These are phyloP conservation scores for Mylabris sibirica DNA, from an alignment of 2,888 invertebrate species.

Conservation along the genomic window DNA sequence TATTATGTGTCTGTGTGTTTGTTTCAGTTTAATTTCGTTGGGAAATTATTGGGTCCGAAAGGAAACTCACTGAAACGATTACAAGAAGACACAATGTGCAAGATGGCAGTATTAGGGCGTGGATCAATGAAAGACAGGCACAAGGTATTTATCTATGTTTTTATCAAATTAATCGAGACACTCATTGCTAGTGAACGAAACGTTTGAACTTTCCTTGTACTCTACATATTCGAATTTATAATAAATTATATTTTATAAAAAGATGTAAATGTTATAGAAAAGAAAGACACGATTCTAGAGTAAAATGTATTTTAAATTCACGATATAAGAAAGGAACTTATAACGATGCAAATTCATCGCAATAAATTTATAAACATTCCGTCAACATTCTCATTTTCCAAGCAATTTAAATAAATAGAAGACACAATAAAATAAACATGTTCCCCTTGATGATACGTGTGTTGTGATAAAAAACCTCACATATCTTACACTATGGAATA, in stretches of 20 bases:
- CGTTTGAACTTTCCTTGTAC: background rate
- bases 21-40: slow-evolving; percentile 92
- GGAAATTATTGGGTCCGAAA: slow-evolving; percentile 91
- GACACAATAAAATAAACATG: slow-evolving; percentile 24
- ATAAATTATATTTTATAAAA: too few relatives aligned
- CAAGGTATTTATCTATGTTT: slow-evolving; percentile 63
- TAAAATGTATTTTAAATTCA: background rate
- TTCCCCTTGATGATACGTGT: background rate
- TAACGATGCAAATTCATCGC: slow-evolving; percentile 24
- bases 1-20: slow-evolving; percentile 8
- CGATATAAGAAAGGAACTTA: slow-evolving; percentile 14
- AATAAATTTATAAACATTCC: background rate
- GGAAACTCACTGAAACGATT: slow-evolving; percentile 91
- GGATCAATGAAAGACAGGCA: slow-evolving; percentile 94
- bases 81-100: slow-evolving; percentile 94
- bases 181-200: too few relatives aligned
- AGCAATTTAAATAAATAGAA: slow-evolving; percentile 33
- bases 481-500: background rate
- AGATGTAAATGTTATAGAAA: too few relatives aligned
- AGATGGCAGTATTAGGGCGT: slow-evolving; percentile 92
- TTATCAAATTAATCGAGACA: background rate
- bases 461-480: background rate
- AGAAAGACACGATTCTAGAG: background rate
- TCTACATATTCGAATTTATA: too few relatives aligned
- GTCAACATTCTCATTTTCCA: slow-evolving; percentile 22